Percentiles rank a stretch among this genome's conserved stretches.
phyloP scores from a whole-genome alignment of 2,113 vertebrate genomes.

The Pithys albifrons region DNA sequence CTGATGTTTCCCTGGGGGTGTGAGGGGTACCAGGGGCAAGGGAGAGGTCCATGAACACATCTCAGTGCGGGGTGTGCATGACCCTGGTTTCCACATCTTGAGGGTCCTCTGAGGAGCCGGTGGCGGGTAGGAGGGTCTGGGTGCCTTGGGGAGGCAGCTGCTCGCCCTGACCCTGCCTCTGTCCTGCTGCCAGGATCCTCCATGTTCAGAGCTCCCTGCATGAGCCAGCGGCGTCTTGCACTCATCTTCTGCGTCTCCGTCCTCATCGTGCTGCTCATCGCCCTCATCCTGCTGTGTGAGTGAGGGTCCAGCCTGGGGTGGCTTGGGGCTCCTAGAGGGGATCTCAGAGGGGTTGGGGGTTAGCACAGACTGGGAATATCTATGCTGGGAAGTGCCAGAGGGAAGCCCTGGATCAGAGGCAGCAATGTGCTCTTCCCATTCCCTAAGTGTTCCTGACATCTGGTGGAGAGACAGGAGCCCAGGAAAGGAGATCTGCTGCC shows the following conservation, averaged over 20 bases:
- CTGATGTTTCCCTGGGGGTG: background rate
- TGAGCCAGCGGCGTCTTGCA: conserved; percentile 64
- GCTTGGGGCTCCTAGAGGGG: background rate
- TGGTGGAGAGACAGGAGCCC: background rate
- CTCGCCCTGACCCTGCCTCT: background rate
- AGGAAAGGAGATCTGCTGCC: background rate
- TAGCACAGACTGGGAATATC: background rate
- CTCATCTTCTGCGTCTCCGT: conserved; percentile 71
- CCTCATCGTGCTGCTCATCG: conserved; percentile 71
- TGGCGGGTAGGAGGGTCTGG: background rate
- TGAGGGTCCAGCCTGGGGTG: background rate
- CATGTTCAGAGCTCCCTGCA: conserved; percentile 68
- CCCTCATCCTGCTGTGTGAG: conserved; percentile 79
- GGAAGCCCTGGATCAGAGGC: background rate
- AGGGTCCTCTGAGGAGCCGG: background rate
- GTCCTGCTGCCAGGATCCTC: conserved; percentile 36
- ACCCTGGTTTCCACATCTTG: background rate
- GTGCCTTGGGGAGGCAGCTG: background rate
- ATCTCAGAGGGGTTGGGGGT: background rate
- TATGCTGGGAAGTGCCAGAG: background rate
- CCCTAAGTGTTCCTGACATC: conserved; percentile 30
- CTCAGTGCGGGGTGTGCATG: accelerated
- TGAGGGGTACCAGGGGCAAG: background rate
- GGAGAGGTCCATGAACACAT: accelerated
- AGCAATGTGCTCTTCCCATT: background rate